Conservation (phyloP, 1,140 invertebrate genomes). For the Cotesia vestalis region DNA sequence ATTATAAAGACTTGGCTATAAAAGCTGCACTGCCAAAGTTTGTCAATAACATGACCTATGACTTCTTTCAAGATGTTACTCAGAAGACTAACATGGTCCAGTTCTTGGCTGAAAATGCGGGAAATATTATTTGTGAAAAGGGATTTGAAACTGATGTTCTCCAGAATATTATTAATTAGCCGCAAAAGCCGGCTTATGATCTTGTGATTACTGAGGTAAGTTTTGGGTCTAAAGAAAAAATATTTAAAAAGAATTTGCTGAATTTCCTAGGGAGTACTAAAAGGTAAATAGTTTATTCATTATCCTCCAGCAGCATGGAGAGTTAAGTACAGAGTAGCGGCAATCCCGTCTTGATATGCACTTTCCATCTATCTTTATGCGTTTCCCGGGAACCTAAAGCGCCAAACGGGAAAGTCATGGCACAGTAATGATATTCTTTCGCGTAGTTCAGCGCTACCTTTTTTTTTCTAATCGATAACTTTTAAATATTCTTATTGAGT, state of each 20-base stretch:
- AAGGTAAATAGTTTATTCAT: slow-evolving; percentile 27
- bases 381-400: too few species aligned
- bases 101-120: not conserved
- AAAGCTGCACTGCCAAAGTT: not conserved
- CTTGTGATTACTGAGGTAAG: slow-evolving; percentile 48
- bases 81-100: not conserved
- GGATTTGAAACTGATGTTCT: slow-evolving; percentile 44
- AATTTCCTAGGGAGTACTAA: not conserved
- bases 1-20: slow-evolving; percentile 45
- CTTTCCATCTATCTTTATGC: not conserved
- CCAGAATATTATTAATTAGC: slow-evolving; percentile 44
- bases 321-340: not conserved
- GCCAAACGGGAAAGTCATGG: too few species aligned
- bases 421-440: too few species aligned
- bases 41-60: slow-evolving; percentile 27
- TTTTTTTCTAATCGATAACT: too few species aligned
- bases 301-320: not conserved
- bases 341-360: not conserved
- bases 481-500: too few species aligned
- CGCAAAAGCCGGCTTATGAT: slow-evolving; percentile 50
- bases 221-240: not conserved
- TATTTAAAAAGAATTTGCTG: too few species aligned
- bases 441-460: too few species aligned
- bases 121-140: slow-evolving; percentile 36
- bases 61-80: not conserved